Evolutionary conservation across 2,113 vertebrate species (phyloP), one percentile per base, ranked within the genome.

Genomic region (Anolis sagrei): DNA sequence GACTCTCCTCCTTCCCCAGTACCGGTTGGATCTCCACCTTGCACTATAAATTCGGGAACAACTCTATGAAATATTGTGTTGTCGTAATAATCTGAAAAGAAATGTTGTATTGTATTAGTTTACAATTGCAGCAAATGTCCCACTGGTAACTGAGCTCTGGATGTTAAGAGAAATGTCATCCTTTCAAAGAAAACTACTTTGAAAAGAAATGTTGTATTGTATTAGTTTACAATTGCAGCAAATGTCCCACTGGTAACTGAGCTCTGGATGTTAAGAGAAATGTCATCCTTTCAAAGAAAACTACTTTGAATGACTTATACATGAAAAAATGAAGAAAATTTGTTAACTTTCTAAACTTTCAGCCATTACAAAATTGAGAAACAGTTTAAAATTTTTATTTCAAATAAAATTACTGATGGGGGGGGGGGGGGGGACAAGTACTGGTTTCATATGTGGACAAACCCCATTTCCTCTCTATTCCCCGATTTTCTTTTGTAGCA

Each of bases 1-100:
- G 98, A 99, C 48, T 99, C 98, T 89, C 99, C 99, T 10, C 98
- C 99, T n/a, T 93, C 88, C 19, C 99, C 98, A 7, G 97, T 98
- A 74, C 98, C 98, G 58, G 98, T 98, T 21, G 98, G 98, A 93
- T 99, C 98, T 76, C 98, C 98, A 0, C 99, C 98, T 93, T 99
- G 99, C 58, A 99, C 94, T 86, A 99, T 98, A 93, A 99, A 99
- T 0, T 98, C 99, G 54, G 94, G 98, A 4, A 99, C 98, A 91
- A 99, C 98, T 88, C 98, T 95, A 89, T 99, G 98, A 95, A 99
- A 99, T 92, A 98, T 84, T 64, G 98, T 99, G 54, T 98, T 98
- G 90, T 98, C 97, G 69, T 99, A 99, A 94, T 99, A 99, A 62
- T 97, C 98, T 99, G n/a, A 1, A 92, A 83, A 54, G 54, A 80